A percentile compares a stretch with the other conserved stretches of the same genome.
Evolutionary conservation across 2,888 invertebrate species (phyloP).

Genomic region (Miltochrista miniata): DNA sequence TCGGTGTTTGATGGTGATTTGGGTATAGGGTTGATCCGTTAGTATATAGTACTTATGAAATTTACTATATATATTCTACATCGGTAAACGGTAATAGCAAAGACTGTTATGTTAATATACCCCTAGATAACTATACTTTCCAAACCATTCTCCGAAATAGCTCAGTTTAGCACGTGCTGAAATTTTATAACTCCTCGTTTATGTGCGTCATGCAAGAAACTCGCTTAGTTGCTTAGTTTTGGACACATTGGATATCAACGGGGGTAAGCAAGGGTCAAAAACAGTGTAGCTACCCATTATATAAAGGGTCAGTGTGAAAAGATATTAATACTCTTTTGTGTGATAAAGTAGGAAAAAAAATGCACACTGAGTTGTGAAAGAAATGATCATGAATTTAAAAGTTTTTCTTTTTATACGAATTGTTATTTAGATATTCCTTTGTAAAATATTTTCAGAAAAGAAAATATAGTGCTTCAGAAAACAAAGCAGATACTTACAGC

Average conservation of each 20-base stretch:
- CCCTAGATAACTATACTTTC: conserved; percentile 14
- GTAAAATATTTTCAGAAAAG: background rate
- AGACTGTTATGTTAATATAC: conserved; percentile 13
- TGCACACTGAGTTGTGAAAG: conserved; percentile 1
- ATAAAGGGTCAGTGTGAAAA: background rate
- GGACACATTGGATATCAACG: conserved; percentile 20
- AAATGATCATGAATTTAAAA: conserved; percentile 2
- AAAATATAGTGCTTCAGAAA: conserved; percentile 1
- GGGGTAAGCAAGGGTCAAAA: conserved; percentile 2
- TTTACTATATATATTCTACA: too few relatives aligned
- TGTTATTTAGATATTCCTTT: conserved; percentile 10
- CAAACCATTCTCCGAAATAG: conserved; percentile 21
- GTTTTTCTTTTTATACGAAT: too few relatives aligned
- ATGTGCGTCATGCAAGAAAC: conserved; percentile 26
- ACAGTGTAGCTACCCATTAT: background rate
- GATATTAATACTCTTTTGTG: background rate
- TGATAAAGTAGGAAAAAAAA: background rate
- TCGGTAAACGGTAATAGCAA: background rate
- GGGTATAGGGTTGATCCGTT: too few relatives aligned
- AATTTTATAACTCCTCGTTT: conserved; percentile 11
- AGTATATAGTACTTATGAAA: too few relatives aligned
- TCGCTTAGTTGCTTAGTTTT: conserved; percentile 23
- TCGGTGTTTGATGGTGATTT: too few relatives aligned
- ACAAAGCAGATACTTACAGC: conserved; percentile 73
- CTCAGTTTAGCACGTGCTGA: conserved; percentile 28